phyloP scores from a whole-genome alignment of 2,113 vertebrate species.

The Etheostoma cragini region DNA sequence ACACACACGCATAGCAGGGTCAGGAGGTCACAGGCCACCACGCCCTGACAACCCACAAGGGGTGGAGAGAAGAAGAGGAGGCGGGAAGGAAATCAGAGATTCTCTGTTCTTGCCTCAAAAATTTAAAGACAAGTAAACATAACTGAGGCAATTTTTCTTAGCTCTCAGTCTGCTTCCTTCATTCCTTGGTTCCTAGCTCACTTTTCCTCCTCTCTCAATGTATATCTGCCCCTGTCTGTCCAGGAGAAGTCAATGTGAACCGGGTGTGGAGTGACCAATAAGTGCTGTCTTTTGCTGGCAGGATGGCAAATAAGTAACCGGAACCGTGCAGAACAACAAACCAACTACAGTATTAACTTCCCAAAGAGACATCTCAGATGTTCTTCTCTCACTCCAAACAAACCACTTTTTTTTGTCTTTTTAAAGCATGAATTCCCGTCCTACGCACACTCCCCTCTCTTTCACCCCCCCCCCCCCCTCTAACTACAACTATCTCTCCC shows the following conservation, averaged over 20 bases:
- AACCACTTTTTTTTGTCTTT: conserved; percentile 68
- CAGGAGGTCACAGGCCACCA: conserved; percentile 81
- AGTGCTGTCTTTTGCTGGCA: conserved; percentile 42
- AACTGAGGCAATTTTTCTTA: conserved; percentile 60
- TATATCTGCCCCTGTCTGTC: conserved; percentile 2
- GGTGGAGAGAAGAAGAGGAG: conserved; percentile 69
- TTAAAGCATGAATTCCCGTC: conserved; percentile 68
- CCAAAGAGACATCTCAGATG: conserved; percentile 75
- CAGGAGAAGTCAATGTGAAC: conserved; percentile 52
- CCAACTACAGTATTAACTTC: conserved; percentile 47
- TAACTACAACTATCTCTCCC: conserved; percentile 66
- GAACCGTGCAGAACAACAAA: conserved; percentile 50
- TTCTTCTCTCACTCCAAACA: conserved; percentile 67
- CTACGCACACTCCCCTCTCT: conserved; percentile 28
- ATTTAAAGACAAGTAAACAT: conserved; percentile 77
- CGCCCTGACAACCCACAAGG: conserved; percentile 68
- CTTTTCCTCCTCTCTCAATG: conserved; percentile 2
- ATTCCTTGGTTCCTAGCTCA: conserved; percentile 34
- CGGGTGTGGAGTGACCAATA: conserved; percentile 64
- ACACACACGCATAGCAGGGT: conserved; percentile 54
- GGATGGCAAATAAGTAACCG: conserved; percentile 31
- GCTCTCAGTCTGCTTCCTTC: conserved; percentile 6
- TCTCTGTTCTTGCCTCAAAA: conserved; percentile 63
- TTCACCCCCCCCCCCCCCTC: conserved; percentile 31
- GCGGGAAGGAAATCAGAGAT: conserved; percentile 74